Evolutionary conservation across 2,888 invertebrate genomes (phyloP), one percentile per base, ranked within the genome.

Genomic region (Hyposoter dolosus): DNA sequence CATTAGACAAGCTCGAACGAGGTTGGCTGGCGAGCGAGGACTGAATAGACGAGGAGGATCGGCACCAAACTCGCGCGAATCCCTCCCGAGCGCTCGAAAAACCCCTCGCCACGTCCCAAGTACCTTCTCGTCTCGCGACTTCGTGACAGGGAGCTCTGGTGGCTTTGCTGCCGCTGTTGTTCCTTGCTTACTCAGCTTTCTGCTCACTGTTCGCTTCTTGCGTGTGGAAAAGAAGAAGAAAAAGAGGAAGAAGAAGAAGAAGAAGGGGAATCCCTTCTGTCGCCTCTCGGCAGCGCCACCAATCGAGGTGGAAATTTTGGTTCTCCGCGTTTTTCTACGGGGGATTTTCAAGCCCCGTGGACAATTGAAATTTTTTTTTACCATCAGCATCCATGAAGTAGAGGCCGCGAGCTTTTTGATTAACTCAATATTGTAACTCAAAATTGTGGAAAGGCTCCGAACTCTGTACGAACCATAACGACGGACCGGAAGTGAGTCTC

Each of bases 11-110:
- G 19, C 65, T 69, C 78, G 87, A 89, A 90, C 89, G 78, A 40
- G 90, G 92, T 91, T 92, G 93, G 91, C 92, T 92, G 93, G 91
- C 92, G 91, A 91, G 90, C 93, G 93, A 92, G 91, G 91, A 93
- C 93, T 93, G 92, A 93, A 92, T 89, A 93, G 89, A 88, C 89
- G 89, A 89, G 91, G 91, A 92, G 93, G 56, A 56, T 92, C 91
- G 91, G 91, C 91, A 91, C 90, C 90, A 90, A 90, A 90, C 90
- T 91, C 90, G 77, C 82, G 82, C 75, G 69, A 60, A 82, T 92
- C 93, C 93, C 90, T 89, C 74, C 74, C 74, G 74, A 74, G 74
- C 74, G 40, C 19, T 40, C 40, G 32, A 72, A 72, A 72, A 72
- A 89, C 89, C 85, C 82, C 82, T 53, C 85, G 23, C 81, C 82